phyloP scores from a whole-genome alignment of 1,140 invertebrate species.

The Brachionus asplanchnoidis region DNA sequence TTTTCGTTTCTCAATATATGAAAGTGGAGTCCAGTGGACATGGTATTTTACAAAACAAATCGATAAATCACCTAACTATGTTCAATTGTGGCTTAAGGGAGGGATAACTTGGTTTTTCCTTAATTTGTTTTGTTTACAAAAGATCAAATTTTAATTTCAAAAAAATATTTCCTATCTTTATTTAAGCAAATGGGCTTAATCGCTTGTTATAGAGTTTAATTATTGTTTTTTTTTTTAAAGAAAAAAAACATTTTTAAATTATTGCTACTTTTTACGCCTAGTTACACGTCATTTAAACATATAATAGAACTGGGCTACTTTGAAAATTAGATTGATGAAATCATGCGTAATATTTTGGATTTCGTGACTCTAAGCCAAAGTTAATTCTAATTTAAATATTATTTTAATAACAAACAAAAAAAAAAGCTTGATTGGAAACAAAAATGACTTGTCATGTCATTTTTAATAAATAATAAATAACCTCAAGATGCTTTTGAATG shows the following conservation, averaged over 20 bases:
- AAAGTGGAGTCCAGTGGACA: background rate
- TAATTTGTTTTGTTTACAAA: background rate
- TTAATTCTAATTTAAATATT: background rate
- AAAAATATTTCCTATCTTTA: constrained; percentile 8
- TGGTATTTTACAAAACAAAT: background rate
- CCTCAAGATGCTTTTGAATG: background rate
- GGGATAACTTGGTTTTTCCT: background rate
- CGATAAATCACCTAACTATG: background rate
- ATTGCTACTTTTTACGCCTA: background rate
- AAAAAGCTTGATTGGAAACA: background rate
- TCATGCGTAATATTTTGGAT: background rate
- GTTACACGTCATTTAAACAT: background rate
- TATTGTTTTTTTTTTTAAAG: background rate
- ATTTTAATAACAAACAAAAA: too few species aligned
- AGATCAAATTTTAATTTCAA: constrained; percentile 2
- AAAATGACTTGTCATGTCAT: background rate
- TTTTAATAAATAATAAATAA: background rate
- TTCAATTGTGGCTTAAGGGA: background rate
- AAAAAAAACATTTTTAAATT: background rate
- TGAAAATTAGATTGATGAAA: background rate
- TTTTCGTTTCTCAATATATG: background rate
- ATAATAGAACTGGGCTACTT: background rate
- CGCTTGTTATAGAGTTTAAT: background rate
- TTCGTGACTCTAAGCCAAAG: background rate
- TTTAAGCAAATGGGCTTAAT: background rate